Base-by-base conservation (phyloP, 2,113 vertebrate genomes). In the Proteles cristata region DNA sequence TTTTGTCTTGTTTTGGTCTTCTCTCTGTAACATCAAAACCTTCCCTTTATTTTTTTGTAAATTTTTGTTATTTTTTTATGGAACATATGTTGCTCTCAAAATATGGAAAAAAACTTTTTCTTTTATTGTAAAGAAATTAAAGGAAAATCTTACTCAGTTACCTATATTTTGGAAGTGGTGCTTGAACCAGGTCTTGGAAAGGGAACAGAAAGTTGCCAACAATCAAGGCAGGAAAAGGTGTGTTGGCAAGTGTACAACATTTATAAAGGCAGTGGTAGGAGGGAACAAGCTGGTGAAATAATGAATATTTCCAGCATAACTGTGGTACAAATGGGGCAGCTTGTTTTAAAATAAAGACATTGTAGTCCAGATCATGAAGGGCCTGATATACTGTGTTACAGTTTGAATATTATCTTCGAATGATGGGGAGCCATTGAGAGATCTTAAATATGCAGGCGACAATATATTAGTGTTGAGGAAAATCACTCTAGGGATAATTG, bases 1-100 rank as follows among this genome's bases (percentile, higher is more conserved):
- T 88, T 84, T 66, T 82, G 81, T 35, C 35, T 88, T 88, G 6
- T 83, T 93, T 77, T 35, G 9, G n/a, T 84, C 39, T 90, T 94
- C 58, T 95, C 43, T 88, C 82, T 43, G 23, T 77, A 69, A 84
- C 4, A 73, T 31, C 21, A 77, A 77, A 83, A 77, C 15, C 0
- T 76, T 83, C 16, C 0, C 23, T 91, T 95, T 91, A 25, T 69
- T 85, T 76, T 92, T 88, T 84, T 48, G 65, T 39, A 89, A 68
- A 35, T 74, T 35, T 31, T 55, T 43, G 26, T 73, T 81, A 21
- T 88, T 88, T 93, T 81, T 93, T 33, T 53, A 26, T 89, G 79
- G 10, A 76, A 28, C 39, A 58, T 87, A 73, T 77, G 68, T 48
- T 69, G 23, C 4, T 48, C 31, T 89, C 61, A 89, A 83, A 93